Evolutionary conservation across 2,113 vertebrate genomes (phyloP), one percentile per base, ranked within the genome.

Genomic region (Apistogramma diplotaenia): DNA sequence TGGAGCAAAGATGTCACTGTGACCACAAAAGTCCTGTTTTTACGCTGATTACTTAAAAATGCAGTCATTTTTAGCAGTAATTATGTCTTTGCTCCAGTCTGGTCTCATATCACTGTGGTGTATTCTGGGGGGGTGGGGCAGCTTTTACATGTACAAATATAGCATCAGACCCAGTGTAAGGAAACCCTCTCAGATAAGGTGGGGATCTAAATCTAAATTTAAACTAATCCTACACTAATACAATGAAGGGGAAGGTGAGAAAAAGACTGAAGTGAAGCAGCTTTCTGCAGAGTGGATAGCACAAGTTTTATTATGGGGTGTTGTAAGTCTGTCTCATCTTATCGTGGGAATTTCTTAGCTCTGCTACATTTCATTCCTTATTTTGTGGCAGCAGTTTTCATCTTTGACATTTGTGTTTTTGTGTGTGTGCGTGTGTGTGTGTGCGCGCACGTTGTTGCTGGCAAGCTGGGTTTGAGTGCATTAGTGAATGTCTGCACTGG

Each of bases 101-200:
- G 81, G 86, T 90, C 53, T 31, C 21, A 43, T 81, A 25, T 85
- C 82, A 83, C 54, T 57, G 46, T 75, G 88, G 85, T 89, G 78
- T 60, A 49, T 67, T 73, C 61, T 61, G 46, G 73, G 33, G n/a
- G n/a, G n/a, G n/a, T n/a, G n/a, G n/a, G 82, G 15, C 57, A 61
- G 71, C 85, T 61, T 82, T 67, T 82, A 11, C 79, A 37, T 76
- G 67, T 77, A 46, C 25, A 51, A 59, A 70, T 55, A 29, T 51
- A 31, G 54, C 11, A 54, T 74, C 5, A 31, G 67, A 84, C 49
- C 3, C 16, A 33, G 37, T 83, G 76, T 15, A 72, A 51, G 49
- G 70, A 72, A 87, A 35, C 77, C 9, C 53, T 73, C 13, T 75
- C 74, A 59, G 10, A 79, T 74, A 35, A n/a, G 18, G 9, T 58